Percentiles rank a stretch among this genome's conserved stretches.
Conservation (phyloP, 2,888 invertebrate species). For the Limnephilus marmoratus region DNA sequence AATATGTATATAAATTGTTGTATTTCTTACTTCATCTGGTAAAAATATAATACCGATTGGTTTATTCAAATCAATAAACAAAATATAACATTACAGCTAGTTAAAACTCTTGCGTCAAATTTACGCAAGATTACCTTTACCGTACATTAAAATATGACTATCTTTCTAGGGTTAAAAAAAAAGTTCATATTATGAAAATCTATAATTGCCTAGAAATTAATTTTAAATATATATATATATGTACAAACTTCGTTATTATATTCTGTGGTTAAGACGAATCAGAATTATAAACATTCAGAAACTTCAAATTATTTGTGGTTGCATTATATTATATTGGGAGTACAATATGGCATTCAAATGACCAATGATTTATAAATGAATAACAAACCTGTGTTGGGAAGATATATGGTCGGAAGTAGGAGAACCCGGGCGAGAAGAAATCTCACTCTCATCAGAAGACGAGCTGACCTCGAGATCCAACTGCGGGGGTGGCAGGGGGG, state of each 20-base stretch:
- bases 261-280: not conserved
- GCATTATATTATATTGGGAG: not conserved
- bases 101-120: too few species aligned
- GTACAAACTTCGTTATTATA: not conserved
- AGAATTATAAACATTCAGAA: not conserved
- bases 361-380: constrained; percentile 35
- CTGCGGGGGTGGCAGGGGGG: constrained; percentile 50
- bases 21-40: too few species aligned
- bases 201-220: too few species aligned
- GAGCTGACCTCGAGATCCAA: constrained; percentile 52
- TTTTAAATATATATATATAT: too few species aligned
- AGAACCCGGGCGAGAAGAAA: constrained; percentile 74
- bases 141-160: too few species aligned
- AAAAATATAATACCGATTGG: too few species aligned
- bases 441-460: constrained; percentile 72
- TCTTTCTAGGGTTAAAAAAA: too few species aligned
- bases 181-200: too few species aligned
- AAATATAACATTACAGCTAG: too few species aligned
- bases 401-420: constrained; percentile 69
- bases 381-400: constrained; percentile 70
- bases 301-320: not conserved
- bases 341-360: not conserved
- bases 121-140: too few species aligned
- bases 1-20: too few species aligned
- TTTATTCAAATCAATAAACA: too few species aligned